Percentiles rank a stretch among this genome's conserved stretches.
These are phyloP conservation scores for Elachura formosa DNA, from an alignment of 2,113 vertebrate species.

Conservation along the genomic window DNA sequence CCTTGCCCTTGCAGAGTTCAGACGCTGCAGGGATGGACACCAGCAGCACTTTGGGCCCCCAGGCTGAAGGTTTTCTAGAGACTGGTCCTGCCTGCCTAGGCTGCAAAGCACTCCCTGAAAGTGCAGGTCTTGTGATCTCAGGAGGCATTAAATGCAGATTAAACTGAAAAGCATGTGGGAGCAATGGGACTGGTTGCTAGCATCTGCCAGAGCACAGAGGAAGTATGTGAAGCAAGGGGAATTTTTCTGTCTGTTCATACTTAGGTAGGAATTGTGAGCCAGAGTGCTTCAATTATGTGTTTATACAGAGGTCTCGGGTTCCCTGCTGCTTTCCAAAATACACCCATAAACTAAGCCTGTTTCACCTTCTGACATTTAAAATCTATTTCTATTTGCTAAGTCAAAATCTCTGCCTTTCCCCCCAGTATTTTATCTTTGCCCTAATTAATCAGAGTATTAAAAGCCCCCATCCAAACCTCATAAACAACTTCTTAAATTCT, in stretches of 20 bases:
- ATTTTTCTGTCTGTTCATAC: neutral
- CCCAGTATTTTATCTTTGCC: neutral
- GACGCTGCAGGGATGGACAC: neutral
- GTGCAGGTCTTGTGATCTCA: neutral
- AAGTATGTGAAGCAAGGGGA: neutral
- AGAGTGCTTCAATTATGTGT: neutral
- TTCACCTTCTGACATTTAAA: neutral
- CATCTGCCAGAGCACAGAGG: neutral
- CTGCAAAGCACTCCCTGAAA: neutral
- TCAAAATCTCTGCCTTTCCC: neutral
- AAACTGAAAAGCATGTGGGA: neutral
- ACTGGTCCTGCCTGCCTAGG: neutral
- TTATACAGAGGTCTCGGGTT: neutral
- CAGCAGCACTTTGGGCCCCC: neutral
- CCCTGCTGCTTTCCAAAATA: neutral
- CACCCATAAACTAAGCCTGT: neutral
- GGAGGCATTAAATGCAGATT: neutral
- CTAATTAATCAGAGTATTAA: neutral
- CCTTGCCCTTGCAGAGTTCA: neutral
- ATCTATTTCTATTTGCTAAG: neutral
- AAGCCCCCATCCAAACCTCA: neutral
- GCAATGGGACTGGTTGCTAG: neutral
- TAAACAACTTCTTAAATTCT: neutral
- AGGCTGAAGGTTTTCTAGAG: neutral
- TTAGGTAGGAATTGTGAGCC: neutral